Conservation (phyloP, 2,113 vertebrate genomes). For the Rhinichthys klamathensis region DNA sequence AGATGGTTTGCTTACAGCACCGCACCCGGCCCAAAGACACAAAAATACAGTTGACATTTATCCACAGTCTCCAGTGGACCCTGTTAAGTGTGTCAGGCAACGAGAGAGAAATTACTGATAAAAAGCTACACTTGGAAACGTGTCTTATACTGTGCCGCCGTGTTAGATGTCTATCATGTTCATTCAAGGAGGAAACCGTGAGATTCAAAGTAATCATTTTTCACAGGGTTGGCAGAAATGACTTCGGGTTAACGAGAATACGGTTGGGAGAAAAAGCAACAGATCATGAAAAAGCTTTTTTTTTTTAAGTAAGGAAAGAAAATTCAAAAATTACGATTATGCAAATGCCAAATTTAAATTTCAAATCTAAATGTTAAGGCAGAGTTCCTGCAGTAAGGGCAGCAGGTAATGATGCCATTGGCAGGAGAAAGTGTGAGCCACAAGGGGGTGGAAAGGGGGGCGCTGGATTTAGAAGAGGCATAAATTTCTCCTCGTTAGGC, state of each 20-base stretch:
- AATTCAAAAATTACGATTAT: neutral
- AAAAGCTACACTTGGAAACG: constrained; percentile 26
- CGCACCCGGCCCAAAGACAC: constrained; percentile 47
- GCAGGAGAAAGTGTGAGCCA: neutral
- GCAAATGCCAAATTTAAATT: neutral
- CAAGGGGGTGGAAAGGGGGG: constrained; percentile 46
- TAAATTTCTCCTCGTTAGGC: constrained; percentile 60
- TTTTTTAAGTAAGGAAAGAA: neutral
- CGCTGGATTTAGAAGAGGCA: constrained; percentile 2
- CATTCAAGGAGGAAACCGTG: neutral
- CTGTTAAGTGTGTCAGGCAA: constrained; percentile 38
- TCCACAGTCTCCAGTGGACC: constrained; percentile 44
- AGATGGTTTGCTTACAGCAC: constrained; percentile 66
- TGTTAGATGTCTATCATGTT: constrained; percentile 31
- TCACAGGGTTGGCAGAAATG: constrained; percentile 12
- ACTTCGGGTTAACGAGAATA: constrained; percentile 12
- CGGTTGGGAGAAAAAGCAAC: constrained; percentile 4
- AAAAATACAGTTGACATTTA: constrained; percentile 70
- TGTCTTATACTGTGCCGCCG: neutral
- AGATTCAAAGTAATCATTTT: constrained; percentile 23
- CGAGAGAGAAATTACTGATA: constrained; percentile 37
- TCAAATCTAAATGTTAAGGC: constrained; percentile 3
- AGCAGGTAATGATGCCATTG: constrained; percentile 33
- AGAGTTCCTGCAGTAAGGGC: neutral
- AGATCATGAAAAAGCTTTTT: neutral